Conservation (phyloP, 2,113 vertebrate species). For the Oreochromis aureus region DNA sequence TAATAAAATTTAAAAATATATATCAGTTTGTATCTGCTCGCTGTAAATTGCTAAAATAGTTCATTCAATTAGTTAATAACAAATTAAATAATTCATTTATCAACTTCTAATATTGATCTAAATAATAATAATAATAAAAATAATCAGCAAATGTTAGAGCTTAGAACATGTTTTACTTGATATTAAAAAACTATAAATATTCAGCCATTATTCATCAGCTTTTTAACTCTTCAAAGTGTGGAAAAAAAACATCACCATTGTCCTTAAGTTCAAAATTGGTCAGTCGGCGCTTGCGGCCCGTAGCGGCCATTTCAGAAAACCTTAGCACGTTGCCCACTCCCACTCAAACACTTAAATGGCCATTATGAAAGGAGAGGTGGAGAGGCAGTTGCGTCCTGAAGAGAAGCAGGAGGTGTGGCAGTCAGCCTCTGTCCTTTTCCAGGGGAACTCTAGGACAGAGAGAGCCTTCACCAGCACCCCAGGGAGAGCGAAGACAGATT, state of each 20-base stretch:
- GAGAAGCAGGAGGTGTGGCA: conserved; percentile 14
- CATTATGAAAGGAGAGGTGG: conserved; percentile 30
- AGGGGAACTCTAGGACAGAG: conserved; percentile 47
- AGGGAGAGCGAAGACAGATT: conserved; percentile 70
- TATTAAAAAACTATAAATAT: background rate
- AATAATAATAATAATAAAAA: background rate
- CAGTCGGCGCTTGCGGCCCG: background rate
- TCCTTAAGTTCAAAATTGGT: background rate
- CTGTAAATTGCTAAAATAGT: background rate
- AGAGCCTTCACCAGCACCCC: conserved; percentile 56
- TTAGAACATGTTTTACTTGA: background rate
- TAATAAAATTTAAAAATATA: background rate
- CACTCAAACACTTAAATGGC: conserved; percentile 37
- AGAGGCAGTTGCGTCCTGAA: background rate
- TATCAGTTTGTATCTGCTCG: background rate
- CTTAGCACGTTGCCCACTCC: conserved; percentile 17
- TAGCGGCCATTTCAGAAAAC: conserved; percentile 26
- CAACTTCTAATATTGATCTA: background rate
- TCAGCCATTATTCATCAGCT: background rate
- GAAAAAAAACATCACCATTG: background rate
- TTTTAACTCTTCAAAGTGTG: background rate
- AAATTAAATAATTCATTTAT: background rate
- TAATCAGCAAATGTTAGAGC: background rate
- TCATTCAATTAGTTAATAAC: background rate
- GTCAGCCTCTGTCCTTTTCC: conserved; percentile 50